Percentiles rank a stretch among this genome's conserved stretches.
Conservation (phyloP, 1,140 invertebrate genomes). For the Eulimnadia texana region DNA sequence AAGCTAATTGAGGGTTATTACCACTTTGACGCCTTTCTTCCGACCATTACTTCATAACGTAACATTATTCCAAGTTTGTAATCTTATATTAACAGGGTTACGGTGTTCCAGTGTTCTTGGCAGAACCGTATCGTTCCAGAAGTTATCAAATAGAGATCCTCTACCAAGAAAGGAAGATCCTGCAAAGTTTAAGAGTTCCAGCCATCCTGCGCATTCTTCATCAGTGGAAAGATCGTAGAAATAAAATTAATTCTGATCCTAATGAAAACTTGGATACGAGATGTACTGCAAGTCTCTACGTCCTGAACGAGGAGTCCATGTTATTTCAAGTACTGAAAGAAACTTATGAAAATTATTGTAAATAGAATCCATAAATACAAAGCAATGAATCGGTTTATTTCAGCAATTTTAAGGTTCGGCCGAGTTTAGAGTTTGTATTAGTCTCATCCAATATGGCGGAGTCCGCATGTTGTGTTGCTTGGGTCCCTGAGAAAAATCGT, state of each 20-base stretch:
- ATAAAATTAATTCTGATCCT: no score
- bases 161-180: neutral
- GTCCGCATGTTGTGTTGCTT: no score
- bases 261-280: neutral
- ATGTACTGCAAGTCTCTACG: neutral
- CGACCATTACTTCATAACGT: no score
- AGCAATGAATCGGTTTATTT: no score
- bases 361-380: neutral
- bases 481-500: no score
- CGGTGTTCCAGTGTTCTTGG: neutral
- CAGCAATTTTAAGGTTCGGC: no score
- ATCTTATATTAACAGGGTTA: no score
- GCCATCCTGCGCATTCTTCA: neutral
- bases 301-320: neutral
- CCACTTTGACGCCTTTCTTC: no score
- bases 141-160: neutral
- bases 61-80: no score
- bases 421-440: no score
- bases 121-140: neutral
- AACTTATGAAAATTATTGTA: neutral
- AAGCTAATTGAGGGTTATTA: no score
- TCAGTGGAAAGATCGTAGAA: neutral
- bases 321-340: neutral
- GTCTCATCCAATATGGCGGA: no score
- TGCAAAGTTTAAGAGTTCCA: neutral